Conservation (phyloP, 2,888 invertebrate genomes). For the Machimus rusticus region DNA sequence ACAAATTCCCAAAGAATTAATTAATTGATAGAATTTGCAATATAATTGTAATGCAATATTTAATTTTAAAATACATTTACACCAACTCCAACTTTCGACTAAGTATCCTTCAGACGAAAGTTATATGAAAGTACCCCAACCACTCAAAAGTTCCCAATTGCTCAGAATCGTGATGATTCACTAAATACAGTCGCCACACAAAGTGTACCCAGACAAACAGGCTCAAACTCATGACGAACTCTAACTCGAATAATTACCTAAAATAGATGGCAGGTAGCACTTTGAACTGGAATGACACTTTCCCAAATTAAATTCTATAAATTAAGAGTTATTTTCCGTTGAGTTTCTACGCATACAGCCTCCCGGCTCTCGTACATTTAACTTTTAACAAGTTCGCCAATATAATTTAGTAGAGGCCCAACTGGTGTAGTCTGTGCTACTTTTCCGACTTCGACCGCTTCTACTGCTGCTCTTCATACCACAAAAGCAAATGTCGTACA, state of each 20-base stretch:
- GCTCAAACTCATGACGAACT: background rate
- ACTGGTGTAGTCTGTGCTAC: background rate
- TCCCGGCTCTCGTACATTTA: background rate
- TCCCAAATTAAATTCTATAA: background rate
- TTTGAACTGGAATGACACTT: background rate
- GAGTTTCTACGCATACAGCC: background rate
- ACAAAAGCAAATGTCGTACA: background rate
- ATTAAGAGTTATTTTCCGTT: background rate
- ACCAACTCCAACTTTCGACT: background rate
- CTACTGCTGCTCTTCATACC: background rate
- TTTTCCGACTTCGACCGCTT: background rate
- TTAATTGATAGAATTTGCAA: background rate
- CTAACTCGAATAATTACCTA: background rate
- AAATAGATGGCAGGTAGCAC: background rate
- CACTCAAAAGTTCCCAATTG: background rate
- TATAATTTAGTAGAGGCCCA: background rate
- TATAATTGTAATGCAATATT: too few species aligned
- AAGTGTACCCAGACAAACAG: background rate
- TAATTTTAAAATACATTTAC: background rate
- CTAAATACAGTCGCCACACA: background rate
- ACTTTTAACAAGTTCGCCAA: background rate
- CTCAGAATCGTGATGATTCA: background rate
- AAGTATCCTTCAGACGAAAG: background rate
- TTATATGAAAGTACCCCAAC: background rate
- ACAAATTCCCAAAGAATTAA: background rate